Evolutionary conservation across 2,113 vertebrate genomes (phyloP).

Genomic region (Nycticryphes semicollaris): DNA sequence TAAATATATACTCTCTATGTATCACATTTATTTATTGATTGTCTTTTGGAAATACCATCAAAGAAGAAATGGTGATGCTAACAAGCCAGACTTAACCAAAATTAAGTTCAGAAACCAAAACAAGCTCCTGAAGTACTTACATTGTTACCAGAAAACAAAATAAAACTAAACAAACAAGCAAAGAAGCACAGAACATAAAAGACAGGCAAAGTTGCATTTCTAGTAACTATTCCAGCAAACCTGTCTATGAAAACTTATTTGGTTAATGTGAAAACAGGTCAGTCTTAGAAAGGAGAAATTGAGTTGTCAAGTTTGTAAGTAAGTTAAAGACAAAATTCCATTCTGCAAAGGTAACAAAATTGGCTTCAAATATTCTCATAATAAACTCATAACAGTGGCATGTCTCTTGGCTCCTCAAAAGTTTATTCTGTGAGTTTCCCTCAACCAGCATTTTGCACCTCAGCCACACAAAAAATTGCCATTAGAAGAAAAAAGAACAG

Average conservation of each 20-base stretch:
- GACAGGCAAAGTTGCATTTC: background rate
- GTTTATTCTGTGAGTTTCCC: background rate
- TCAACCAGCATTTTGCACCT: background rate
- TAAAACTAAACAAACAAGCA: background rate
- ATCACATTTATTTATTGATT: background rate
- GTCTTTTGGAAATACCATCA: background rate
- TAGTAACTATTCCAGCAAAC: background rate
- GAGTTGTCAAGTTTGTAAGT: background rate
- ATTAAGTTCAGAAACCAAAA: background rate
- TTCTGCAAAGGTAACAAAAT: background rate
- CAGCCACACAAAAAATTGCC: background rate
- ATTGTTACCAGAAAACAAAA: background rate
- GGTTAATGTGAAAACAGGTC: background rate
- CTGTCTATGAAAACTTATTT: background rate
- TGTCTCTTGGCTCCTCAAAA: background rate
- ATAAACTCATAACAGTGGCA: background rate
- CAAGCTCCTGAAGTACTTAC: background rate
- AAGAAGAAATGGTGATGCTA: background rate
- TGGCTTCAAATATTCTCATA: background rate
- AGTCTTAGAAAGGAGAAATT: background rate
- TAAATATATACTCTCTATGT: background rate
- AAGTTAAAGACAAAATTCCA: background rate
- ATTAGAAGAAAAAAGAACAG: background rate
- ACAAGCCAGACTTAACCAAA: background rate
- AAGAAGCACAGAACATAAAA: background rate